phyloP scores from a whole-genome alignment of 2,888 invertebrate genomes.

The Scelioninae gen. 1 region DNA sequence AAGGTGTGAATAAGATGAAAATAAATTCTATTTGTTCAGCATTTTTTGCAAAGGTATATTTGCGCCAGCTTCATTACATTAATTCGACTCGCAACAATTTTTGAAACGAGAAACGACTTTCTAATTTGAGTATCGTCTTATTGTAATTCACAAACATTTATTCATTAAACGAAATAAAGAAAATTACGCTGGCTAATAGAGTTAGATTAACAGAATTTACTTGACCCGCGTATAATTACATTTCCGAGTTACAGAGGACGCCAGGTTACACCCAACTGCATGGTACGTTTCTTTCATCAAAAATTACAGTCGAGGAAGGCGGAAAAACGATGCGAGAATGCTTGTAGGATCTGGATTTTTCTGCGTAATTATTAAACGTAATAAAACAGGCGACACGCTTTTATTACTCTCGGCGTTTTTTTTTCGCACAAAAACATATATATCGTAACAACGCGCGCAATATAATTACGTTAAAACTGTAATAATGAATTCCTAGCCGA shows the following conservation, averaged over 20 bases:
- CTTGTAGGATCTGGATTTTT: slow-evolving; percentile 40
- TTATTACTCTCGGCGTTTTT: slow-evolving; percentile 36
- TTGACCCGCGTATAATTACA: slow-evolving; percentile 39
- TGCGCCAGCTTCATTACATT: no score
- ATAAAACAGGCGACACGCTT: slow-evolving; percentile 41
- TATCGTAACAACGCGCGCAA: slow-evolving; percentile 8
- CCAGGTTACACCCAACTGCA: slow-evolving; percentile 30
- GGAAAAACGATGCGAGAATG: slow-evolving; percentile 35
- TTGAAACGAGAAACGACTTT: not conserved
- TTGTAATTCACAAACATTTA: slow-evolving; percentile 1
- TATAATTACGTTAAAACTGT: slow-evolving; percentile 28
- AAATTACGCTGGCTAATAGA: slow-evolving; percentile 11
- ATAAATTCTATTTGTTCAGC: no score
- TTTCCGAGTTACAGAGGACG: slow-evolving; percentile 13
- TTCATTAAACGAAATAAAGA: slow-evolving; percentile 18
- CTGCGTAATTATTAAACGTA: slow-evolving; percentile 55
- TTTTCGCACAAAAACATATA: not conserved
- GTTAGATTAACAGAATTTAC: slow-evolving; percentile 39
- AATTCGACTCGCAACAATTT: not conserved
- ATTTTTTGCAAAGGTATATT: no score
- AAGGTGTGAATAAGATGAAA: no score
- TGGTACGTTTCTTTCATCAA: slow-evolving; percentile 45
- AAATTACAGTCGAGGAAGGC: slow-evolving; percentile 34
- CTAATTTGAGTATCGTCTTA: not conserved
- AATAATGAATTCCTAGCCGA: slow-evolving; percentile 22